phyloP scores from a whole-genome alignment of 2,797 vertebrate species.

The Dipus sagitta region DNA sequence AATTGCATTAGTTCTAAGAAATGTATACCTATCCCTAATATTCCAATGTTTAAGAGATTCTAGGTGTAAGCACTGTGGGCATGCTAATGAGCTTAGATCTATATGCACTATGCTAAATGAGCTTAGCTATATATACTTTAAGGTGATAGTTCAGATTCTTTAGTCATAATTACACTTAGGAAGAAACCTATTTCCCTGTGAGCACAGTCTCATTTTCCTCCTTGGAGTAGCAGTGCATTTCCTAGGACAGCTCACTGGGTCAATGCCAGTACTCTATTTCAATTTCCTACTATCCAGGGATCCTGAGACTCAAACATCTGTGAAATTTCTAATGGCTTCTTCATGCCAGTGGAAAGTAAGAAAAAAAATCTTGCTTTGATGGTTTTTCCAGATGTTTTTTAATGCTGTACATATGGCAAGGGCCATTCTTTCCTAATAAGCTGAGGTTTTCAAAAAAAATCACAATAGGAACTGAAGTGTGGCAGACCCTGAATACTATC shows the following conservation, averaged over 20 bases:
- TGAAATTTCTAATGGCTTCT: conserved; percentile 86
- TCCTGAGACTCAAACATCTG: conserved; percentile 83
- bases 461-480: conserved; percentile 76
- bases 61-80: conserved; percentile 18
- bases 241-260: conserved; percentile 79
- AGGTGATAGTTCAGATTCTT: conserved; percentile 65
- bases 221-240: conserved; percentile 31
- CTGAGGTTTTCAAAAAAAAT: conserved; percentile 76
- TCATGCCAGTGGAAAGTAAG: conserved; percentile 84
- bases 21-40: conserved; percentile 18
- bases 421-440: conserved; percentile 76
- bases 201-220: conserved; percentile 80
- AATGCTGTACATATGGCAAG: conserved; percentile 71
- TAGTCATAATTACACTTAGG: conserved; percentile 80
- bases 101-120: not conserved
- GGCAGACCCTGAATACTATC: conserved; percentile 73
- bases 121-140: not conserved
- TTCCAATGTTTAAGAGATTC: not conserved
- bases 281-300: conserved; percentile 84
- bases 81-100: conserved; percentile 41
- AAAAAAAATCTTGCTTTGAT: conserved; percentile 82
- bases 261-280: conserved; percentile 83
- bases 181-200: conserved; percentile 59
- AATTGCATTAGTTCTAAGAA: conserved; percentile 40
- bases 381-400: conserved; percentile 84